A percentile compares a stretch with the other conserved stretches of the same genome.
Evolutionary conservation across 1,140 invertebrate genomes (phyloP).

Genomic region (Cephus cinctus): DNA sequence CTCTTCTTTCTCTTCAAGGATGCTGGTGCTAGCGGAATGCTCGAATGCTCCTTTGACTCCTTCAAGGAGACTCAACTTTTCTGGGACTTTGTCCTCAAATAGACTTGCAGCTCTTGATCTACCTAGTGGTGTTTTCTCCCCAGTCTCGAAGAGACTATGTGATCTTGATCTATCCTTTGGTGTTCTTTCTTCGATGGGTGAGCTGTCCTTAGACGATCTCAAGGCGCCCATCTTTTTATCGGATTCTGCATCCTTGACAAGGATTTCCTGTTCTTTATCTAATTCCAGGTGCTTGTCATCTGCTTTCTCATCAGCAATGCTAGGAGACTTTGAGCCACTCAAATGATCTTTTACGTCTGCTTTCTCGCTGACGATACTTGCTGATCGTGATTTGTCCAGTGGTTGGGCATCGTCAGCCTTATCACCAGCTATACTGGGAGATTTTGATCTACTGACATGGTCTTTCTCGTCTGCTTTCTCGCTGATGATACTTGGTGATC

Average conservation of each 20-base stretch:
- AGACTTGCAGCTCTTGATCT: conserved; percentile 45
- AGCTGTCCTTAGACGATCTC: conserved; percentile 1
- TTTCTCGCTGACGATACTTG: conserved; percentile 15
- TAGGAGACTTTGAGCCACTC: conserved; percentile 10
- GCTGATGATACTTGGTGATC: neutral
- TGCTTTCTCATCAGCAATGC: neutral
- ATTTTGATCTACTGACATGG: neutral
- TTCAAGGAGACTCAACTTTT: conserved; percentile 17
- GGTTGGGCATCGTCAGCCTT: neutral
- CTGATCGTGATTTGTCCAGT: conserved; percentile 2
- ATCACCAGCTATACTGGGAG: neutral
- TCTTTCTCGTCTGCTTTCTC: neutral
- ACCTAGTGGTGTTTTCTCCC: conserved; percentile 33
- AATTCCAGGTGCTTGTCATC: neutral
- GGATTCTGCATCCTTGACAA: no score
- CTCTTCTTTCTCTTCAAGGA: conserved; percentile 23
- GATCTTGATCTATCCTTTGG: conserved; percentile 43
- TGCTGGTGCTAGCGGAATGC: neutral
- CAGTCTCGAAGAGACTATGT: conserved; percentile 41
- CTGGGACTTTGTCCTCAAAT: conserved; percentile 36
- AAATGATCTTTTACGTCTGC: neutral
- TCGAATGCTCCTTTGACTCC: conserved; percentile 14
- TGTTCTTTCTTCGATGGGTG: conserved; percentile 15
- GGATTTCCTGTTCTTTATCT: no score
- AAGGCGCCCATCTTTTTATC: no score